These are phyloP conservation scores for Xiphorhynchus elegans DNA, from an alignment of 2,113 vertebrate species.

Conservation along the genomic window DNA sequence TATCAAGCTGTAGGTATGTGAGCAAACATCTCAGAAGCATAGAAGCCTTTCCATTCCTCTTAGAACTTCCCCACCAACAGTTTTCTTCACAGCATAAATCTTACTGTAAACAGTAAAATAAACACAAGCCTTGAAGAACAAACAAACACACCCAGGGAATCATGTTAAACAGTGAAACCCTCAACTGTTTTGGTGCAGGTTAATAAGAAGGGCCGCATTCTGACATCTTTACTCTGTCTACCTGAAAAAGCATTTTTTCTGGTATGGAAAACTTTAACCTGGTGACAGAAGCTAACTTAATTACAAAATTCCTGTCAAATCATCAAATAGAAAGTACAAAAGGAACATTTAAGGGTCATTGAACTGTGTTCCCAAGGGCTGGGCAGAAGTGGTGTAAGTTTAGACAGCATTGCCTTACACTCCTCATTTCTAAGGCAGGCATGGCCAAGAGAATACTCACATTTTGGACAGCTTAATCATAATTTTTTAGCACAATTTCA, in stretches of 20 bases:
- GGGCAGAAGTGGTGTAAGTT: not conserved
- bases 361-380: not conserved
- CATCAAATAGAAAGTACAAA: not conserved
- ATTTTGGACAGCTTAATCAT: not conserved
- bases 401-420: not conserved
- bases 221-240: not conserved
- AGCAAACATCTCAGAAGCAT: not conserved
- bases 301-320: constrained; percentile 1
- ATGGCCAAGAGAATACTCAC: not conserved
- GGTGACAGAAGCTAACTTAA: not conserved
- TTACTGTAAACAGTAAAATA: constrained; percentile 14
- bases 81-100: not conserved
- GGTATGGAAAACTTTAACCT: not conserved
- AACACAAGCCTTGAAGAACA: not conserved
- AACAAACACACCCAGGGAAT: not conserved
- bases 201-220: not conserved
- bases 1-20: not conserved
- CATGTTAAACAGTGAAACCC: not conserved
- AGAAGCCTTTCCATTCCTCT: constrained; percentile 6
- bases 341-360: not conserved
- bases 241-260: not conserved
- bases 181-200: not conserved
- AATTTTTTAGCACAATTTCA: not conserved
- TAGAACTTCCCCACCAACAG: not conserved
- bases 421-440: not conserved